Percentiles rank a stretch among this genome's conserved stretches.
phyloP scores from a whole-genome alignment of 1,140 invertebrate species.

The Phymastichus coffea region DNA sequence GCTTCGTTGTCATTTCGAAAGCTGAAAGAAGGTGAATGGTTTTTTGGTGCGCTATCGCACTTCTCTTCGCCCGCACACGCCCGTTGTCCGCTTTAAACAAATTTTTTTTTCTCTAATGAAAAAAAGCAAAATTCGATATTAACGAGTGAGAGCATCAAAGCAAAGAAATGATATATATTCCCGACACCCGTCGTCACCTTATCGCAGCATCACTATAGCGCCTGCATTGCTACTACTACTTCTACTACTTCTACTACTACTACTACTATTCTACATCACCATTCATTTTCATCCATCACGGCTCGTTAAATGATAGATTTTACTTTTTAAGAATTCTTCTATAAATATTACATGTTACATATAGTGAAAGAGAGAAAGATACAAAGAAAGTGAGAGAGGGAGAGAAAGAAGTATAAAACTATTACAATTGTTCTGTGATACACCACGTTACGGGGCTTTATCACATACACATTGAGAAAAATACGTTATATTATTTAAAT shows the following conservation, averaged over 20 bases:
- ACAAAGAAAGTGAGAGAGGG: slow-evolving; percentile 14
- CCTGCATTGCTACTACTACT: slow-evolving; percentile 45
- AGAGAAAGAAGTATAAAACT: slow-evolving; percentile 40
- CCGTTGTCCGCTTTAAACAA: slow-evolving; percentile 3
- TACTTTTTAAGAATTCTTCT: slow-evolving; percentile 52
- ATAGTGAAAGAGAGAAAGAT: slow-evolving; percentile 24
- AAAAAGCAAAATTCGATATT: neutral
- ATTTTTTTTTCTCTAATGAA: too few relatives aligned
- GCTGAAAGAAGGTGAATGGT: too few relatives aligned
- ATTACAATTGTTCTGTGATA: slow-evolving; percentile 59
- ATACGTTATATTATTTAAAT: slow-evolving; percentile 20
- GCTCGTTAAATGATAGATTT: slow-evolving; percentile 43
- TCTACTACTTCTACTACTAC: slow-evolving; percentile 14
- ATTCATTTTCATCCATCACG: slow-evolving; percentile 50
- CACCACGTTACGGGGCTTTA: slow-evolving; percentile 58
- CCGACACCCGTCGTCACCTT: slow-evolving; percentile 41
- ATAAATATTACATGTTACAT: slow-evolving; percentile 50
- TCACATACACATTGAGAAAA: slow-evolving; percentile 35
- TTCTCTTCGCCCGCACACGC: slow-evolving; percentile 5
- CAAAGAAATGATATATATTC: too few relatives aligned
- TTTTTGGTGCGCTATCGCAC: neutral
- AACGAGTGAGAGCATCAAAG: neutral
- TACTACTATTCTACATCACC: slow-evolving; percentile 36
- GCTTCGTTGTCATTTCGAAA: too few relatives aligned
- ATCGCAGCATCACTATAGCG: slow-evolving; percentile 50